Evolutionary conservation across 2,888 invertebrate species (phyloP).

Genomic region (Carabus problematicus): DNA sequence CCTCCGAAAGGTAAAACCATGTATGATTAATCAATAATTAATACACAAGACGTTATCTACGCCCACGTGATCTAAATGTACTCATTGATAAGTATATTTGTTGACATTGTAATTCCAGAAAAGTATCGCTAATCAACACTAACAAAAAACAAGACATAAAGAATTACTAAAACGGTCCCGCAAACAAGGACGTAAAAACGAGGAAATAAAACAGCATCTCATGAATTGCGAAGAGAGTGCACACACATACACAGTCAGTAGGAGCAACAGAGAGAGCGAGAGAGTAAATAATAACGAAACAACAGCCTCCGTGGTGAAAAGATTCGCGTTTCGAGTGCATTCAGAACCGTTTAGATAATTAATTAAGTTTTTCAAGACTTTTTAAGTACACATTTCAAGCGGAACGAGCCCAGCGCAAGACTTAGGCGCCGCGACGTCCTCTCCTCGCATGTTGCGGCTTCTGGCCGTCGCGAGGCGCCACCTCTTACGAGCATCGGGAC

Average conservation of each 20-base stretch:
- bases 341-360: slow-evolving; percentile 57
- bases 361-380: slow-evolving; percentile 57
- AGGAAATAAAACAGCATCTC: no score
- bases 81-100: no score
- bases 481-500: slow-evolving; percentile 55
- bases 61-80: no score
- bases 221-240: background rate
- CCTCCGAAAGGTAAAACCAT: no score
- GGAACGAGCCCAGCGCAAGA: slow-evolving; percentile 41
- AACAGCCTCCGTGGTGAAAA: slow-evolving; percentile 29
- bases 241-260: background rate
- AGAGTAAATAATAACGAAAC: slow-evolving; percentile 36
- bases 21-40: no score
- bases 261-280: slow-evolving; percentile 18
- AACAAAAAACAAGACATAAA: no score
- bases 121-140: no score
- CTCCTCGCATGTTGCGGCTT: slow-evolving; percentile 46
- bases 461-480: slow-evolving; percentile 55
- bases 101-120: no score
- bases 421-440: slow-evolving; percentile 44
- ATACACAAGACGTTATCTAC: no score
- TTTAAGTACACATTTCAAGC: slow-evolving; percentile 52
- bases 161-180: no score
- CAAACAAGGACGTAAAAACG: no score
- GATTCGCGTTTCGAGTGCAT: slow-evolving; percentile 43